Evolutionary conservation across 1,140 invertebrate species (phyloP).

Genomic region (Neodiprion pinetum): DNA sequence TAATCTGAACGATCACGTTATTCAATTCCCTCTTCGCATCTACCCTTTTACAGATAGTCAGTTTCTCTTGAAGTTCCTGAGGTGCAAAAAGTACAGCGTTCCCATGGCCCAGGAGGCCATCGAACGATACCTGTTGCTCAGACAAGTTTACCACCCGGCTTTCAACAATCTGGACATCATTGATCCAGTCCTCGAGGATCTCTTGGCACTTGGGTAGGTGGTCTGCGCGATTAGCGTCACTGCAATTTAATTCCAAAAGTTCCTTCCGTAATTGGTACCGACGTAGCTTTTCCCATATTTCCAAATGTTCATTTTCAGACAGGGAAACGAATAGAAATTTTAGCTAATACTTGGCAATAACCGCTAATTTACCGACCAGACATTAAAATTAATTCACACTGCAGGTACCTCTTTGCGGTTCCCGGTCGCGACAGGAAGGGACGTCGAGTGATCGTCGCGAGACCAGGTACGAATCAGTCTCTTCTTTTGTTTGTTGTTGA

Average conservation of each 20-base stretch:
- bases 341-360: too few species aligned
- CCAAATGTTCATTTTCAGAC: not conserved
- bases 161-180: constrained; percentile 78
- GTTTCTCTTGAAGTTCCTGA: constrained; percentile 81
- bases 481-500: not conserved
- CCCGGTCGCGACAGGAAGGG: constrained; percentile 79
- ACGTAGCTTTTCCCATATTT: not conserved
- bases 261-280: too few species aligned
- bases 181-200: constrained; percentile 73
- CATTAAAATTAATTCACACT: constrained; percentile 29
- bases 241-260: too few species aligned
- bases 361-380: not conserved
- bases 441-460: constrained; percentile 78
- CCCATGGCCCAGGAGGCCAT: constrained; percentile 82
- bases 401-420: constrained; percentile 76
- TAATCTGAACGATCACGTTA: constrained; percentile 3
- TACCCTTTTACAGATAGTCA: constrained; percentile 66
- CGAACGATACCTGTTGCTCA: constrained; percentile 81
- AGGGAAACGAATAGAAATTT: too few species aligned
- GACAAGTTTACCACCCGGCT: constrained; percentile 72
- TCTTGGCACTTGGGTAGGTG: constrained; percentile 73
- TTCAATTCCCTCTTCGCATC: not conserved
- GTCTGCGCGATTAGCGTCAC: constrained; percentile 17
- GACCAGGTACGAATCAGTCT: constrained; percentile 68
- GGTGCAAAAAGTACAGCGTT: constrained; percentile 84